Evolutionary conservation across 2,113 vertebrate species (phyloP), one percentile per base, ranked within the genome.

Genomic region (Phycodurus eques): DNA sequence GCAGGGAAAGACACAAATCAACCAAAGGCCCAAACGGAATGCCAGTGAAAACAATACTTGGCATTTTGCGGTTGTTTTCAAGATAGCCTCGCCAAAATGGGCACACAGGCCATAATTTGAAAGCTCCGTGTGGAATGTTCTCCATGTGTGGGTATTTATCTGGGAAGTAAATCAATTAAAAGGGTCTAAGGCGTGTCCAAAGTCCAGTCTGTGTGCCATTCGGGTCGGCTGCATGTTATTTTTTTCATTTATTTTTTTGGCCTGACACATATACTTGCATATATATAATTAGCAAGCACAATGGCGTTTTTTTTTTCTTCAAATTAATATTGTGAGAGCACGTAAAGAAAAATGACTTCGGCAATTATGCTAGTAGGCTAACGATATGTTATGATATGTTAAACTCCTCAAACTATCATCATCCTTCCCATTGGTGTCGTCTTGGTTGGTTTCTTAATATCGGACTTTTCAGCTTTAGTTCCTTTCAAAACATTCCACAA

Each of bases 401-500:
- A 39, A 39, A 39, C 3, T 39, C 1, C 35, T 39, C 35, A 39
- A 46, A 46, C 10, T 12, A 46, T 46, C 2, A 39, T 39, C 44
- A 13, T 13, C 44, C 15, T 19, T 51, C 15, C 49, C 6, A 51
- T 51, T 17, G 35, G 35, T 39, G 35, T 39, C 35, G 35, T 39
- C 35, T 39, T 39, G 0, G 35, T 39, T 14, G 47, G 14, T 14
- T 49, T 51, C 14, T 11, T 2, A 13, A 14, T 17, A 7, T 60
- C 9, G 8, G n/a, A 22, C 9, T 59, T 11, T 42, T 3, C 4
- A 60, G 31, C 70, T 68, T 15, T 20, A 15, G 66, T 33, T 61
- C 57, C 33, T 44, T 65, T 69, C 66, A 68, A 59, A 73, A 80
- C 61, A 71, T 80, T 81, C 69, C 71, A 72, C 49, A 7, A 53